Percentiles rank a stretch among this genome's conserved stretches.
These are phyloP conservation scores for Corvus cornix DNA, from an alignment of 2,113 vertebrate genomes.

Conservation along the genomic window DNA sequence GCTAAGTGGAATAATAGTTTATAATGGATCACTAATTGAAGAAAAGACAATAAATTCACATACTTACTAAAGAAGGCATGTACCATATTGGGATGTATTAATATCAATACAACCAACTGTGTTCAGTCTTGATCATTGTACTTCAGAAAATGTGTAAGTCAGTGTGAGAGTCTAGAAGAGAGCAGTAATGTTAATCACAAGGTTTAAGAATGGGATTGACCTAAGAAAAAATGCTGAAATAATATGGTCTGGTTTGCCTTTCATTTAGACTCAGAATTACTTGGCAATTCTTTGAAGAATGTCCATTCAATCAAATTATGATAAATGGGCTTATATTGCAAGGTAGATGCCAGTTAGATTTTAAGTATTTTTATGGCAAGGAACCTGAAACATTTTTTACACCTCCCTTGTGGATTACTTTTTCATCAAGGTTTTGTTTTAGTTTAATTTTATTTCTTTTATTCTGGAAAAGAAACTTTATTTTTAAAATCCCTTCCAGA, in stretches of 20 bases:
- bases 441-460: not conserved
- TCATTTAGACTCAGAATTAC: not conserved
- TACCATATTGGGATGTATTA: not conserved
- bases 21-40: not conserved
- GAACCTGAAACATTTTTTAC: not conserved
- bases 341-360: not conserved
- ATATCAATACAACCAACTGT: not conserved
- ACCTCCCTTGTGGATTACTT: not conserved
- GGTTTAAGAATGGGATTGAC: not conserved
- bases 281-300: not conserved
- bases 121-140: not conserved
- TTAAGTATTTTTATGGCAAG: not conserved
- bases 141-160: not conserved
- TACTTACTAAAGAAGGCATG: not conserved
- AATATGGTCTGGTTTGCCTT: not conserved
- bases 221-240: not conserved
- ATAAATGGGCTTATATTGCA: not conserved
- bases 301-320: not conserved
- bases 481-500: not conserved
- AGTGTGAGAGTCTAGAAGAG: not conserved
- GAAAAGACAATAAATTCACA: not conserved
- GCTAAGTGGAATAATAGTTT: not conserved
- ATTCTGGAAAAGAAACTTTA: not conserved
- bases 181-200: not conserved
- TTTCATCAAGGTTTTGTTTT: not conserved